Evolutionary conservation across 1,140 invertebrate species (phyloP).

Genomic region (Diorhabda carinulata): DNA sequence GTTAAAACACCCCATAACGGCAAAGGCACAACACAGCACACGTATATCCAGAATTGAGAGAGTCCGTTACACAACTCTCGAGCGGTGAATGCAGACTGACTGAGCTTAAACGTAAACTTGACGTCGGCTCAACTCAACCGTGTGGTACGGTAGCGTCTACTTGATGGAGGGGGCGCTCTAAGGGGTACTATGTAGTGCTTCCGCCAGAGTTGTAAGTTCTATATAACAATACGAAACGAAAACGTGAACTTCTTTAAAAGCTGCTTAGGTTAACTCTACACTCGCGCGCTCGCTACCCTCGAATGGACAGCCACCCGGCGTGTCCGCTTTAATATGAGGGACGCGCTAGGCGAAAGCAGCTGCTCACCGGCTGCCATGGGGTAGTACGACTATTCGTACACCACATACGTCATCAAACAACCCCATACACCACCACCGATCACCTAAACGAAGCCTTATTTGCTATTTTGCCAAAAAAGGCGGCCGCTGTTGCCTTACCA

Average conservation of each 20-base stretch:
- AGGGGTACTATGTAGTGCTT: slow-evolving; percentile 43
- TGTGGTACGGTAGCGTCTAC: slow-evolving; percentile 38
- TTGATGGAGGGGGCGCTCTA: slow-evolving; percentile 42
- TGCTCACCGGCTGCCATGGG: slow-evolving; percentile 39
- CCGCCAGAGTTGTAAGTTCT: slow-evolving; percentile 26
- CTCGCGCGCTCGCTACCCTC: slow-evolving; percentile 38
- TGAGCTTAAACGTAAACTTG: slow-evolving; percentile 18
- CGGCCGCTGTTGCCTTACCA: neutral
- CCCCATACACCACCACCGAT: slow-evolving; percentile 26
- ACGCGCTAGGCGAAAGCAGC: slow-evolving; percentile 33
- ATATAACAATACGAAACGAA: slow-evolving; percentile 11
- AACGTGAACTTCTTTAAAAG: slow-evolving; percentile 20
- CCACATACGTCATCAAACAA: slow-evolving; percentile 31
- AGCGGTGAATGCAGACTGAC: slow-evolving; percentile 27
- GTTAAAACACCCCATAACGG: slow-evolving; percentile 35
- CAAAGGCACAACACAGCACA: slow-evolving; percentile 31
- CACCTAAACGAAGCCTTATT: slow-evolving; percentile 13
- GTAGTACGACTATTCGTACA: slow-evolving; percentile 25
- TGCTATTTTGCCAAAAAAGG: slow-evolving; percentile 12
- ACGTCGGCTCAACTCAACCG: slow-evolving; percentile 27
- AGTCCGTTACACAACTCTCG: slow-evolving; percentile 19
- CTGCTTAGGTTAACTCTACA: slow-evolving; percentile 16
- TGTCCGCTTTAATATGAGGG: slow-evolving; percentile 41
- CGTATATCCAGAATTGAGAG: slow-evolving; percentile 22
- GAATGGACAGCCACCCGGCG: slow-evolving; percentile 38